Base-by-base conservation (phyloP, 64 coral and sea anemone species). In the Trachythela sp. region DNA sequence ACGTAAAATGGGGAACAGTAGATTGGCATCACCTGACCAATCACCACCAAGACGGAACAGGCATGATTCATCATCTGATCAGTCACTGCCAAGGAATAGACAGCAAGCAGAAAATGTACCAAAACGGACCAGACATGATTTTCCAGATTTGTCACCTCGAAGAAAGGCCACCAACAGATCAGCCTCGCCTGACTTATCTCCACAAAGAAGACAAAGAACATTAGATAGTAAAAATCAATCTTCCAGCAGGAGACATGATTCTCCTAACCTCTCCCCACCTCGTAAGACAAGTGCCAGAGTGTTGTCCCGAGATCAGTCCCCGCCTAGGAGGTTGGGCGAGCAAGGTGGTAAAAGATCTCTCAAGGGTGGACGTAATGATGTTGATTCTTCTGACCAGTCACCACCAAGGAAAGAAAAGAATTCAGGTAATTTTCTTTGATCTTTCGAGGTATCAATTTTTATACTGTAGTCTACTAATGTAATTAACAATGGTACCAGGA, bases 181-280 rank as follows among this genome's bases (percentile, higher is more conserved):
- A 30, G 36, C 75, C 18, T 87, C 70, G 29, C 48, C 85, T 52
- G 48, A 86, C 18, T 13, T 36, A 8, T 91, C 90, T 43, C 85
- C 84, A 7, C 59, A 22, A 5, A 84, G 70, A 59, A 92, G 71
- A 84, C 17, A 59, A 58, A 87, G 70, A 18, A 17, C 39, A 37
- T 36, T 26, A 83, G 13, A 87, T 67, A 8, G 36, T 85, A 20
- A 76, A 94, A 30, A 86, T 38, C 88, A 91, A 20, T 86, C 86
- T 24, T 86, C 51, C 59, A 86, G 70, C 39, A 49, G 52, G 1
- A 67, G 91, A 32, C 86, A 89, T 70, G 86, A 92, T 77, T 89
- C 91, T 36, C 90, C 95, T 50, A 88, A 99, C 80, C 75, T 87
- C 77, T 93, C 91, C 32, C 96, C 93, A 40, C 86, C 22, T 32